Evolutionary conservation across 92 coral and sea anemone genomes (phyloP), one percentile per base, ranked within the genome.

Genomic region (Diadumene lineata): DNA sequence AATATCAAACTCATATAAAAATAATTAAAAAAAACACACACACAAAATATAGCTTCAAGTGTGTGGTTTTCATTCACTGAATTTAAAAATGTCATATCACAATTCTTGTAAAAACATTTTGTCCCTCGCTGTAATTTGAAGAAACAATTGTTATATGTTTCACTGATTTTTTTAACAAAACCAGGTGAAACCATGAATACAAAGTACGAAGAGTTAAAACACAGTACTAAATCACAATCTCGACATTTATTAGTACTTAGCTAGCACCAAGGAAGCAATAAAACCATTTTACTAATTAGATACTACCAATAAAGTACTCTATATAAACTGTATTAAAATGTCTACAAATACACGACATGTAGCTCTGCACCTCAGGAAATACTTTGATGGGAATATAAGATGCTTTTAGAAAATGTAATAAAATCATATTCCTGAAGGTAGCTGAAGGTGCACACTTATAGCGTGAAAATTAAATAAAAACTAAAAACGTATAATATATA

Each of bases 231-330:
- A 64, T 76, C 81, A 76, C 23, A 19, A 4, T 32, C 66, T 64
- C 16, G 72, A 76, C 73, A 74, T 76, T 76, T 64, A 76, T 64
- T 24, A 51, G 48, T 56, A 64, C 81, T 76, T 65, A 76, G 57
- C 23, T 33, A 46, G 16, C 55, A 11, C 23, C 1, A 50, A 34
- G 33, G 77, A 61, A 56, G 31, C 48, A 31, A 72, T 33, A 23
- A 76, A 76, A 32, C 50, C 81, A 29, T 24, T 21, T 22, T 28
- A 62, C 68, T 62, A 62, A 62, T 62, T 62, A 62, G 68, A 30
- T 28, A 26, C n/a, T 22, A 16, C 31, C 68, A 3, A 7, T 60
- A 60, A 33, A 26, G 65, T 21, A 60, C 16, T 1, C 3, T 7
- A 60, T 7, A 60, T 60, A 21, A 60, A n/a, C n/a, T 16, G 8